Evolutionary conservation across 37 sponge, comb jelly and placozoan genomes (phyloP).

Genomic region (Bolinopsis microptera): DNA sequence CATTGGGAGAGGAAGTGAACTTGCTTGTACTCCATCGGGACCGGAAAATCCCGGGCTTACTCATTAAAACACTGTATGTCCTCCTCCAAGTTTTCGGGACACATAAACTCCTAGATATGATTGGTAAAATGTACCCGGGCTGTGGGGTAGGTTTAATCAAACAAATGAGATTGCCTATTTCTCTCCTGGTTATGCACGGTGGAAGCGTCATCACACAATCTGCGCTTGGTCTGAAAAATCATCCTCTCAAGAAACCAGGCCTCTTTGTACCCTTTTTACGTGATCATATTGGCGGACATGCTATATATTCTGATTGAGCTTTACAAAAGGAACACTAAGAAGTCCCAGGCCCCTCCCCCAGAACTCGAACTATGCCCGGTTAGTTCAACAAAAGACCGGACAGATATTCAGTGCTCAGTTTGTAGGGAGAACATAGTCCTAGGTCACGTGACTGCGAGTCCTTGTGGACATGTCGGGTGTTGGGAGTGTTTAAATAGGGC

Average conservation of each 20-base stretch:
- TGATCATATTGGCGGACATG: not conserved
- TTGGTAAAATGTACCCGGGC: not conserved
- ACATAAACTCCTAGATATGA: not conserved
- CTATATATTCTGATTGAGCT: not conserved
- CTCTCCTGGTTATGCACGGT: not conserved
- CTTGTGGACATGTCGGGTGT: slow-evolving; percentile 41
- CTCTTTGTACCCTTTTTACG: not conserved
- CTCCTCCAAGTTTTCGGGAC: not conserved
- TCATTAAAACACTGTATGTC: not conserved
- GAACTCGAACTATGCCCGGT: not conserved
- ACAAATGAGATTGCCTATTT: not conserved
- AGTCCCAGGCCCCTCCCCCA: not conserved
- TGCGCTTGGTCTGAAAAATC: not conserved
- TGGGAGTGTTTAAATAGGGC: slow-evolving; percentile 34
- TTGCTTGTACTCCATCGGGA: not conserved
- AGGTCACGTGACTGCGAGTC: not conserved
- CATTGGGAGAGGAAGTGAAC: slow-evolving; percentile 5
- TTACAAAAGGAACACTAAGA: not conserved
- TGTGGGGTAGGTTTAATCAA: not conserved
- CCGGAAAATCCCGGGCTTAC: not conserved
- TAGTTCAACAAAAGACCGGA: not conserved
- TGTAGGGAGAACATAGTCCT: not conserved
- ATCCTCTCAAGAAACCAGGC: not conserved
- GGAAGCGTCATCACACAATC: not conserved
- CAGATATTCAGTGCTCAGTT: not conserved